These are phyloP conservation scores for Eupithecia centaureata DNA, from an alignment of 2,888 invertebrate genomes.

Conservation along the genomic window DNA sequence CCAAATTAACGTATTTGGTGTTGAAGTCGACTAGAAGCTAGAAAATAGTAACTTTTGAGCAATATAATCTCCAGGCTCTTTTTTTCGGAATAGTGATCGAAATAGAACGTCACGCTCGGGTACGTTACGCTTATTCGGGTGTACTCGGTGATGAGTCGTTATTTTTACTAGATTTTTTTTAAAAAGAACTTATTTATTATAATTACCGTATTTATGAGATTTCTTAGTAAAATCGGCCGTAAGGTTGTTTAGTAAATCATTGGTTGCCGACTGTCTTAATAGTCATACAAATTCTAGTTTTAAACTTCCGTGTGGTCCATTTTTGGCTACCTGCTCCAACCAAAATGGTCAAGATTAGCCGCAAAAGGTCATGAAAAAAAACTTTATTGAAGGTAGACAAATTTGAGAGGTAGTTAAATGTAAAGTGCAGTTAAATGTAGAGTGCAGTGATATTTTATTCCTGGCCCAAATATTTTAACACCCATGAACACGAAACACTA, in stretches of 20 bases:
- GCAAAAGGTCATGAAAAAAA: constrained; percentile 7
- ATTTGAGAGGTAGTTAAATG: neutral
- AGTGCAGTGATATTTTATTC: neutral
- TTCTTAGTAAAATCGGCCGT: neutral
- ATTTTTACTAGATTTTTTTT: too few relatives aligned
- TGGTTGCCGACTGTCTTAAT: neutral
- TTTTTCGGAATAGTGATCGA: neutral
- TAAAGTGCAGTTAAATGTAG: too few relatives aligned
- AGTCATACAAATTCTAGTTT: constrained; percentile 4
- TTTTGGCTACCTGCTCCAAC: constrained; percentile 23
- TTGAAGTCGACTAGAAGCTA: neutral
- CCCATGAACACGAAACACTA: too few relatives aligned
- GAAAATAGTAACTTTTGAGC: too few relatives aligned
- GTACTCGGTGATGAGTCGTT: too few relatives aligned
- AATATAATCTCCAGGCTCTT: too few relatives aligned
- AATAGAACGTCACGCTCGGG: too few relatives aligned
- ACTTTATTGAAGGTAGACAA: neutral
- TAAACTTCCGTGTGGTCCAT: constrained; percentile 26
- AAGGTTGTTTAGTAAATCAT: neutral
- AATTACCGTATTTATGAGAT: too few relatives aligned
- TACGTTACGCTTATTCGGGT: too few relatives aligned
- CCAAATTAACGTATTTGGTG: neutral
- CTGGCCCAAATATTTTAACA: neutral
- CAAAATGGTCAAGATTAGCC: constrained; percentile 11
- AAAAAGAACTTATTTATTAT: too few relatives aligned